A percentile compares a stretch with the other conserved stretches of the same genome.
Conservation (phyloP, 2,888 invertebrate genomes). For the Parapristionchus giblindavisi region DNA sequence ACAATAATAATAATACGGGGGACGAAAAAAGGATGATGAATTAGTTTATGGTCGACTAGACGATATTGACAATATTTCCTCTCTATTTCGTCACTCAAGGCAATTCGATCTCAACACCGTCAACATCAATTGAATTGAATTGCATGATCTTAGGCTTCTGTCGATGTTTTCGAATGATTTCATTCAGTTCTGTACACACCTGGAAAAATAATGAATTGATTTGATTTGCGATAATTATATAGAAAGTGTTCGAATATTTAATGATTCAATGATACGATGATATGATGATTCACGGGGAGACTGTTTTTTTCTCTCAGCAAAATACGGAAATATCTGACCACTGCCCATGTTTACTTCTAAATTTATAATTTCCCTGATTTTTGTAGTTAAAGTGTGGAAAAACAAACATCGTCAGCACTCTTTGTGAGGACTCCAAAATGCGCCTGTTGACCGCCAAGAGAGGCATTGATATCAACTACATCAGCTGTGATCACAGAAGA, state of each 20-base stretch:
- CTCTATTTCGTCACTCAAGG: constrained; percentile 43
- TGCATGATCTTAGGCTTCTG: constrained; percentile 67
- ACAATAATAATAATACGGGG: neutral
- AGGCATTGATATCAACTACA: constrained; percentile 30
- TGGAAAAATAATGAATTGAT: no score
- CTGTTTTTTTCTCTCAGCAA: no score
- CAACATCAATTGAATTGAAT: constrained; percentile 68
- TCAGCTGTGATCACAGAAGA: constrained; percentile 5
- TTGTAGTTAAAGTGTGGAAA: no score
- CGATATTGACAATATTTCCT: no score
- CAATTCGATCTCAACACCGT: constrained; percentile 67
- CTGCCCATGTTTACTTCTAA: no score
- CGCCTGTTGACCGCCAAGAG: constrained; percentile 6
- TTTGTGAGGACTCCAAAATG: constrained; percentile 33
- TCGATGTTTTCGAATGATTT: constrained; percentile 66
- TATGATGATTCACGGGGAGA: no score
- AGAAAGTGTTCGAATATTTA: no score
- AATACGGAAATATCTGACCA: no score
- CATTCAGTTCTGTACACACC: constrained; percentile 60
- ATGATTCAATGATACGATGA: no score
- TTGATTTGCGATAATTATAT: no score
- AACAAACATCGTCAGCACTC: constrained; percentile 19
- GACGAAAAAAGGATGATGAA: neutral
- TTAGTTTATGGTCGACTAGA: neutral
- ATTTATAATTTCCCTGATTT: neutral